Evolutionary conservation across 2,797 vertebrate genomes (phyloP).

Genomic region (Delichon dasypus): DNA sequence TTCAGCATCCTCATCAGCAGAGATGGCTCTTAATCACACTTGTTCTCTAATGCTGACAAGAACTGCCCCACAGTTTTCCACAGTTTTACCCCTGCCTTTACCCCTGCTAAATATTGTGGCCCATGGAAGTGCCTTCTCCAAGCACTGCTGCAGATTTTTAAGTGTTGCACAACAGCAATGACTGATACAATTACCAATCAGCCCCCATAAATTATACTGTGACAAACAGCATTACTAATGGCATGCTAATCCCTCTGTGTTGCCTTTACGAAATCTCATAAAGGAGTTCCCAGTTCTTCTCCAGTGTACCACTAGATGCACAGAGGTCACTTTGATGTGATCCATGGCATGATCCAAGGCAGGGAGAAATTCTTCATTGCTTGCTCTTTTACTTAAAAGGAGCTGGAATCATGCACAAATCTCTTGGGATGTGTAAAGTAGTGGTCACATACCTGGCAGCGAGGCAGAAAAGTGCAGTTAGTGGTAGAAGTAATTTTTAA

Average conservation of each 20-base stretch:
- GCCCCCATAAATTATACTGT: neutral
- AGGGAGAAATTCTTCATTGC: neutral
- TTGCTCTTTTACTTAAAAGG: neutral
- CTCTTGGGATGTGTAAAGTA: neutral
- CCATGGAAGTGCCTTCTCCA: neutral
- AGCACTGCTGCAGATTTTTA: neutral
- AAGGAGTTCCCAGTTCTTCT: neutral
- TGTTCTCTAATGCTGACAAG: neutral
- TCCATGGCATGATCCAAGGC: neutral
- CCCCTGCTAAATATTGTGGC: neutral
- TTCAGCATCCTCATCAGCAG: neutral
- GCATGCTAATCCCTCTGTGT: neutral
- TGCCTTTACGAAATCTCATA: neutral
- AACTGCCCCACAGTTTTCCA: neutral
- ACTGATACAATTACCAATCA: neutral
- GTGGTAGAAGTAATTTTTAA: slow-evolving; percentile 22
- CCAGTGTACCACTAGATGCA: neutral
- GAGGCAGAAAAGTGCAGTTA: neutral
- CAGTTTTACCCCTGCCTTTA: neutral
- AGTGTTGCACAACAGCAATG: neutral
- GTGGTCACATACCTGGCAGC: neutral
- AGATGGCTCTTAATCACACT: neutral
- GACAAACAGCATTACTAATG: neutral
- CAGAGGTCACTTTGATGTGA: neutral
- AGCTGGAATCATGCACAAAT: neutral